Percentiles rank a stretch among this genome's conserved stretches.
phyloP scores from a whole-genome alignment of 23 tunicate genomes.

The Ascidia mentula region DNA sequence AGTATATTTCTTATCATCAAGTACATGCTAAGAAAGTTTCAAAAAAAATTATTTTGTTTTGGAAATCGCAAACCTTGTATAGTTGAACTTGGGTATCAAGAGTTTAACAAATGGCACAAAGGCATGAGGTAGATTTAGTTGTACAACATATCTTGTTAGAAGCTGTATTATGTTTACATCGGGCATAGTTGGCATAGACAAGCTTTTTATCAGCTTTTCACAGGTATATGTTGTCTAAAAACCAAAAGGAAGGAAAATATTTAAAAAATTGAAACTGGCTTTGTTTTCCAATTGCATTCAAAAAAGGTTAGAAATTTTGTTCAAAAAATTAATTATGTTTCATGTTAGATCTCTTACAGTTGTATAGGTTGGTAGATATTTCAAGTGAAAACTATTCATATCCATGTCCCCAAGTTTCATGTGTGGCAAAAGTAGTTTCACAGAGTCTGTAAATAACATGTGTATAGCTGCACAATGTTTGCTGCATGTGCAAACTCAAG shows the following conservation, averaged over 20 bases:
- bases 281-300: too few species aligned
- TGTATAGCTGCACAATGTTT: too few species aligned
- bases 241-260: background rate
- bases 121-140: slow-evolving; percentile 44
- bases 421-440: slow-evolving; percentile 5
- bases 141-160: slow-evolving; percentile 34
- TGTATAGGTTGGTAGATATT: slow-evolving; percentile 9
- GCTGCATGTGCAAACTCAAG: too few species aligned
- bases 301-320: too few species aligned
- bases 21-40: too few species aligned
- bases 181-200: slow-evolving; percentile 42
- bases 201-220: background rate
- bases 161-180: slow-evolving; percentile 23
- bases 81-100: background rate
- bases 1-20: too few species aligned
- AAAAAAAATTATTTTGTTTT: too few species aligned
- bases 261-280: too few species aligned
- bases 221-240: slow-evolving; percentile 14
- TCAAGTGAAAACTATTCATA: background rate
- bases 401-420: slow-evolving; percentile 20
- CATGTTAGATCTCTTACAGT: too few species aligned
- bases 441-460: background rate
- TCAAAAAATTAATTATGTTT: too few species aligned
- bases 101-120: background rate
- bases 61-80: too few species aligned